Base-by-base conservation (phyloP, 2,797 vertebrate genomes). In the Carcharodon carcharias region DNA sequence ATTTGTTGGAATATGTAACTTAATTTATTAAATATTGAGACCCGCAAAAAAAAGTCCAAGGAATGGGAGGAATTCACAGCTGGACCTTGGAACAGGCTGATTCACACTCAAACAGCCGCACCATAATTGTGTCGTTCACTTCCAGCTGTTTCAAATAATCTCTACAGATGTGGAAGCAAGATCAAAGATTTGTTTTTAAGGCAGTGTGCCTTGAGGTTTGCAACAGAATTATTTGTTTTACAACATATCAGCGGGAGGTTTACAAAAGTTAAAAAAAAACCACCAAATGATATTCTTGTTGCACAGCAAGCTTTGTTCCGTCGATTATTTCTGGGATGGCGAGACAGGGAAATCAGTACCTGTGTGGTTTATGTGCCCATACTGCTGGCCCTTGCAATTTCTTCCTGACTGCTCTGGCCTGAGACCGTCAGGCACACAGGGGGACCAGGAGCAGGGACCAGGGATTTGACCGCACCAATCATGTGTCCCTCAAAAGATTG, bases 101-200 rank as follows among this genome's bases (percentile, higher is more conserved):
- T 50, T 56, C 50, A 5, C 94, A 95, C 69, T 77, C 50, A 31
- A 95, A 58, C n/a, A 77, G 69, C 31, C 16, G 45, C 45, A 35
- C 28, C 28, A 31, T 8, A 63, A 77, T 56, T 95, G 69, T 56
- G 28, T 28, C 2, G 67, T 35, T 31, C 50, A 26, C 40, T 77
- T 31, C 94, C 94, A 95, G 94, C 54, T 95, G 94, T 58, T 95
- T 56, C 45, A 28, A 95, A 77, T 54, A 77, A 71, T n/a, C 28
- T 71, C 67, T 35, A 95, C 94, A 95, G 94, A 95, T 95, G 94
- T 95, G 67, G 45, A 58, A 11, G 1, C 7, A 16, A 95, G 50
- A 95, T 95, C 67, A 95, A 95, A 95, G 69, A 95, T 95, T 54
- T 16, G 45, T 58, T 35, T 67, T 50, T 31, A 31, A 77, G 94